A percentile compares a stretch with the other conserved stretches of the same genome.
Conservation (phyloP, 1,140 invertebrate species). For the Pygmarrhopalites habei region DNA sequence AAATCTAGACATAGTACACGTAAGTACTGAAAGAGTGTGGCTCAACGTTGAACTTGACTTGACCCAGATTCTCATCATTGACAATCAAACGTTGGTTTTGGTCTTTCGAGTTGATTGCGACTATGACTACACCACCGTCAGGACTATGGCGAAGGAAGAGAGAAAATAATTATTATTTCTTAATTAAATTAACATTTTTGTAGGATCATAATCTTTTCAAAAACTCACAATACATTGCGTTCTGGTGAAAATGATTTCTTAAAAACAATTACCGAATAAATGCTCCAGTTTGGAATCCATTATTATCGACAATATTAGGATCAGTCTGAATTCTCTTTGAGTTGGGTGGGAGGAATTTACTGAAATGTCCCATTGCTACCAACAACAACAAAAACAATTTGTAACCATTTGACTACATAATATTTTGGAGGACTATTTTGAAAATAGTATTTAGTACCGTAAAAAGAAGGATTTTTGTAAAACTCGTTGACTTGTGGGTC, state of each 20-base stretch:
- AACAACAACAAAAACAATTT: too few relatives aligned
- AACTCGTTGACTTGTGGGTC: constrained; percentile 54
- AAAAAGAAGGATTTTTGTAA: constrained; percentile 83
- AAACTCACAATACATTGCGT: too few relatives aligned
- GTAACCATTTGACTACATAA: too few relatives aligned
- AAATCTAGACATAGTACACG: neutral
- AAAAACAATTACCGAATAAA: constrained; percentile 54
- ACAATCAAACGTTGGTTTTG: constrained; percentile 22
- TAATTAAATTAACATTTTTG: too few relatives aligned
- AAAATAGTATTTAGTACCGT: too few relatives aligned
- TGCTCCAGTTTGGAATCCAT: constrained; percentile 45
- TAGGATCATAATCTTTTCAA: too few relatives aligned
- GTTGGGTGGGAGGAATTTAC: constrained; percentile 64
- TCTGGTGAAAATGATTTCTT: too few relatives aligned
- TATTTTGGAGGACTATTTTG: too few relatives aligned
- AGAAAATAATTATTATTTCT: too few relatives aligned
- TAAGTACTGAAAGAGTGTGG: constrained; percentile 24
- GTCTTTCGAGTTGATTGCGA: constrained; percentile 58
- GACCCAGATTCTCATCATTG: constrained; percentile 13
- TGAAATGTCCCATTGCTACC: constrained; percentile 77
- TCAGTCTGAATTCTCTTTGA: constrained; percentile 48
- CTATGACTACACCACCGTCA: constrained; percentile 50
- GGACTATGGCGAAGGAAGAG: too few relatives aligned
- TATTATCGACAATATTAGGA: neutral
- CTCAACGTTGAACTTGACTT: constrained; percentile 25